A percentile compares a stretch with the other conserved stretches of the same genome.
Conservation (phyloP, 2,888 invertebrate species). For the Epistrophe eligans region DNA sequence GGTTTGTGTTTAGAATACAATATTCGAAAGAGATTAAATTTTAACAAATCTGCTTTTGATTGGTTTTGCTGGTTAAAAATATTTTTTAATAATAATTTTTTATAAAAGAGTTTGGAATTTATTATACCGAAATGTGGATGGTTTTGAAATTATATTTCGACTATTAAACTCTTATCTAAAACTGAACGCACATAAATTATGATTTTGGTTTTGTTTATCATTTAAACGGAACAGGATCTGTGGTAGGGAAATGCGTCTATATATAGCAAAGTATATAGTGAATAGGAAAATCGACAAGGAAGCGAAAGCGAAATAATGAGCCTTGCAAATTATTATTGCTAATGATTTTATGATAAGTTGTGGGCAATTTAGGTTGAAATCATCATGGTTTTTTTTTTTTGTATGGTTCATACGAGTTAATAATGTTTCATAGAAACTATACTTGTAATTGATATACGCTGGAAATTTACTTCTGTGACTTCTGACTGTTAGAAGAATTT, state of each 20-base stretch:
- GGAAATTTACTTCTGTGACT: no score
- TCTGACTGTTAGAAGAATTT: no score
- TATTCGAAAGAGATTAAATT: conserved; percentile 9
- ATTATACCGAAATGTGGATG: neutral
- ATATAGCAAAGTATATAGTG: neutral
- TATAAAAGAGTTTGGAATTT: neutral
- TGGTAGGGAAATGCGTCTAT: neutral
- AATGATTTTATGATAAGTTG: no score
- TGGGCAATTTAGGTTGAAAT: no score
- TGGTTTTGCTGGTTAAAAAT: conserved; percentile 8
- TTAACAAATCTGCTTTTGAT: conserved; percentile 26
- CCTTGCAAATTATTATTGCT: no score
- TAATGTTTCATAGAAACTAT: no score
- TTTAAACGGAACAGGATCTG: neutral
- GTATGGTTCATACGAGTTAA: no score
- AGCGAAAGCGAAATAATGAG: neutral
- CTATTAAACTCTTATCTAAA: conserved; percentile 14
- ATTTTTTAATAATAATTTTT: neutral
- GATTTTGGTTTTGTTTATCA: neutral
- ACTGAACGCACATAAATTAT: conserved; percentile 14
- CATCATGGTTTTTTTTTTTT: no score
- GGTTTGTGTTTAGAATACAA: neutral
- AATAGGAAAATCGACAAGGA: neutral
- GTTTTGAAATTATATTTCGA: neutral
- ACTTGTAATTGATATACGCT: no score